phyloP scores from a whole-genome alignment of 2,113 vertebrate species.

The Saccopteryx bilineata region DNA sequence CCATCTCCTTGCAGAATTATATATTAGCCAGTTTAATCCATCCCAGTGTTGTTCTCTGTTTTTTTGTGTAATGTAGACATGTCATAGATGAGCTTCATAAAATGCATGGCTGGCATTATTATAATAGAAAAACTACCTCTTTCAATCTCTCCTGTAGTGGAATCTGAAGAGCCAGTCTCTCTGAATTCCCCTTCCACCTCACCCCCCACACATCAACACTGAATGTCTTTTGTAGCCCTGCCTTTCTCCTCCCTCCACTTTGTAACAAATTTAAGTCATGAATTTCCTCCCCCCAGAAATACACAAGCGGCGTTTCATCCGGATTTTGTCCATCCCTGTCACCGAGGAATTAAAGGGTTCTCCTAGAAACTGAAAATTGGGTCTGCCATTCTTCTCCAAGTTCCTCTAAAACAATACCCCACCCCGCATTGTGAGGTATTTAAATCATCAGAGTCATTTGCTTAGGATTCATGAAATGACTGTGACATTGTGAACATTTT shows the following conservation, averaged over 20 bases:
- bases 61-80: background rate
- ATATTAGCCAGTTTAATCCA: background rate
- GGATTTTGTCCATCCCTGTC: background rate
- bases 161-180: background rate
- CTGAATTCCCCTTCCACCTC: background rate
- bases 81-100: background rate
- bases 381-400: background rate
- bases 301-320: background rate
- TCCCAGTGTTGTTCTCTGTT: background rate
- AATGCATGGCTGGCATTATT: background rate
- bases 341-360: background rate
- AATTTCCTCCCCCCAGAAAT: background rate
- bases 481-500: background rate
- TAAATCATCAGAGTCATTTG: background rate
- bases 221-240: background rate
- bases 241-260: background rate
- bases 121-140: background rate
- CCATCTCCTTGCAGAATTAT: background rate
- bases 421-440: background rate
- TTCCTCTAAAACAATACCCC: background rate
- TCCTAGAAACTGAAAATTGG: background rate
- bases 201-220: fast-evolving
- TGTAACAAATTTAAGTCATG: background rate
- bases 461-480: background rate
- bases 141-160: background rate